Base-by-base conservation (phyloP, 1,140 invertebrate genomes). In the Stenopsyche tienmushanensis region DNA sequence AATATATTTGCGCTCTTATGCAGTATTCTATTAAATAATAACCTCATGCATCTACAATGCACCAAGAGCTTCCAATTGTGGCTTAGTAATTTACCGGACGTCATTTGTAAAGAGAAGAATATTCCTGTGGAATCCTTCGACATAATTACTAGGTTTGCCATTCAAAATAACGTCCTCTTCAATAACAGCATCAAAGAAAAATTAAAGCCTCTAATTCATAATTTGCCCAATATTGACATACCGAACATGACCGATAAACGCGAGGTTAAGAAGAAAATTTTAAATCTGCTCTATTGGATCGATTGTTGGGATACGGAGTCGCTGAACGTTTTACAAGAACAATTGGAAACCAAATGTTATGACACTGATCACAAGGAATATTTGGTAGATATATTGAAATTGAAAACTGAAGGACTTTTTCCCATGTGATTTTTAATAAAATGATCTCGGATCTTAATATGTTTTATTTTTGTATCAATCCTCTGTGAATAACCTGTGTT, bases 1-100 rank as follows among this genome's bases (percentile, higher is more conserved):
- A 71, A 78, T 49, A 72, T 82, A 29, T 82, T 82, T 72, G 67
- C 72, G 44, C 71, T 82, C 45, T 65, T 83, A 23, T 79, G 80
- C 64, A 74, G 76, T 65, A 77, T 82, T 66, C 72, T 77, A 42
- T 70, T 79, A 25, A 79, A 78, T 73, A 73, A 75, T 59, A 76
- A 76, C 63, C 73, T 77, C 60, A 42, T 53, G 41, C 72, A 78
- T 72, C 78, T 80, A 65, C 77, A 79, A 70, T 58, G 65, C 5
- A 72, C 64, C 71, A 68, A 74, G 20, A 69, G 71, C 42, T 82
- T 77, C 72, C 71, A 77, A 54, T 65, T 64, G 20, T 83, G 82
- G 81, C 65, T 82, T 1, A 74, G 72, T 53, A 73, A 76, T 49
- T 70, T 83, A 42, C 78, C 80, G 1, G 74, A 80, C 64, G 79